Evolutionary conservation across 2,888 invertebrate species (phyloP), one percentile per base, ranked within the genome.

Genomic region (Coenonympha arcania): DNA sequence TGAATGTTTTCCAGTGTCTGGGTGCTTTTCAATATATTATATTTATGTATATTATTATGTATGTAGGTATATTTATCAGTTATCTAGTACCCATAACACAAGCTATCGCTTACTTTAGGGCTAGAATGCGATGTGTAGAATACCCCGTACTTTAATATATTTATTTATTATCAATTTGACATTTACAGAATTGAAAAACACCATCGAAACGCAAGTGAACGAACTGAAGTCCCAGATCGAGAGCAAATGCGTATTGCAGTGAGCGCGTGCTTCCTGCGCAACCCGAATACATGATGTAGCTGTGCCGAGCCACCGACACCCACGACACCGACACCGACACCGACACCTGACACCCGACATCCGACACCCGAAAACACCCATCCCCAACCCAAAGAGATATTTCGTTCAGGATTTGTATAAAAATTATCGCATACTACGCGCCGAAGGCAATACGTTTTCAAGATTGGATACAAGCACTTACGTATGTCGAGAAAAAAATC

Each of bases 171-270:
- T 9, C 11, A 37, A 16, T 48, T 40, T 47, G 33, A 11, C 1
- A 30, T 9, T 93, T 94, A 68, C 94, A 96, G 96, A 96, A 89
- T 88, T 96, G 91, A 96, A 96, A 92, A 96, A 96, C 89, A 94
- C 95, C 88, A 93, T 96, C 90, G 96, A 96, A 89, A 93, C 95
- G 85, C 96, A 96, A 91, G 95, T 96, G 89, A 96, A 93, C 87
- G 96, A 96, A 90, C 90, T 96, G 87, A 96, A 96, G 90, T 92
- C 95, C 82, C 95, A 95, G 89, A 93, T 96, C 88, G 96, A 96
- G 90, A 95, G 95, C 89, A 95, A 95, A 90, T 95, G 95, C 90
- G 94, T 93, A 87, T 92, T 95, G 91, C 95, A 95, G 94, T 95
- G 94, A 95, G 74, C 72, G 59, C 46, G n/a, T n/a, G n/a, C n/a